phyloP scores from a whole-genome alignment of 2,797 vertebrate genomes.

The Alauda arvensis region DNA sequence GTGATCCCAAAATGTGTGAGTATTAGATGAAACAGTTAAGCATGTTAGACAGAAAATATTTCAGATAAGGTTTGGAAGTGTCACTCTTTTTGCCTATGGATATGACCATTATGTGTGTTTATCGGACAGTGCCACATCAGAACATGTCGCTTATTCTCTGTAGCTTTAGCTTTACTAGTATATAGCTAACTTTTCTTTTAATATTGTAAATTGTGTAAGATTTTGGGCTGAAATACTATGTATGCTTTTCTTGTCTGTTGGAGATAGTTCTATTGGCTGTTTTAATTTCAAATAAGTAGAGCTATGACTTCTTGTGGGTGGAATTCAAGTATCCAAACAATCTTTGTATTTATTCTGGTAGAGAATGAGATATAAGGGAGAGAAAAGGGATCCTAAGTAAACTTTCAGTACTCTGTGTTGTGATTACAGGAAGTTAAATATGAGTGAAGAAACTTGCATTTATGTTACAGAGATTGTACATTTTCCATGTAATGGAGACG shows the following conservation, averaged over 20 bases:
- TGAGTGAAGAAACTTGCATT: background rate
- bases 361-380: background rate
- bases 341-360: background rate
- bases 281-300: background rate
- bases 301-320: background rate
- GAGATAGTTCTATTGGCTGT: background rate
- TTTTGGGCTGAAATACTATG: background rate
- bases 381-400: background rate
- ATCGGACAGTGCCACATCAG: background rate
- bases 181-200: background rate
- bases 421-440: background rate
- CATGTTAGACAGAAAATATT: background rate
- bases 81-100: background rate
- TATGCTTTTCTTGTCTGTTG: background rate
- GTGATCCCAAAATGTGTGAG: background rate
- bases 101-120: background rate
- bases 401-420: background rate
- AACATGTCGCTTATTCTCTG: background rate
- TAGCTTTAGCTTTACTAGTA: background rate
- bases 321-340: background rate
- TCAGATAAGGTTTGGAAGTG: background rate
- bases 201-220: background rate
- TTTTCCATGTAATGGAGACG: background rate
- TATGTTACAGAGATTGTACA: background rate
- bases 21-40: background rate